Evolutionary conservation across 2,113 vertebrate genomes (phyloP), one percentile per base, ranked within the genome.

Genomic region (Ictidomys tridecemlineatus): DNA sequence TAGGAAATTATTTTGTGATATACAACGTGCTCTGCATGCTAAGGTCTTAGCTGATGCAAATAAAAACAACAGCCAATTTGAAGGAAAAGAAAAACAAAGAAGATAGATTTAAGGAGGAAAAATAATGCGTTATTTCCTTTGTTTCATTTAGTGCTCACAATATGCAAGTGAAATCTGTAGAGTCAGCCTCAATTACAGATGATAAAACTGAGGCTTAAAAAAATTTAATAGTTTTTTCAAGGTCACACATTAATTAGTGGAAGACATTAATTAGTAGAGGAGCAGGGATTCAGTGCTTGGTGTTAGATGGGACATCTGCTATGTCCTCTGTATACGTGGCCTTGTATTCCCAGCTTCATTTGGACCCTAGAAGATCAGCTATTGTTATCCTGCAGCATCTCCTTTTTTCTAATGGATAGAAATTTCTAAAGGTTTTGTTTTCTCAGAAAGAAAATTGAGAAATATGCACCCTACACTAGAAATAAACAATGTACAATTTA

Each of bases 61-160:
- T 73, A 69, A 84, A 91, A 86, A 48, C 14, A 61, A 37, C 39
- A 91, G 5, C 18, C 16, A 56, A 61, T 63, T 72, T 89, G 56
- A 97, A 88, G 42, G 24, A 74, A 77, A 92, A n/a, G n/a, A n/a
- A 92, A 63, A 51, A 86, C 7, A 86, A 90, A 86, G 22, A 85
- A 17, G 12, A 34, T 74, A 58, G 10, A 72, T 72, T 86, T 88
- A 86, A 74, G 28, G 22, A 84, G 56, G 26, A 70, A 94, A 91
- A 88, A 63, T 28, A 53, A 73, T 56, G 2, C 5, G 11, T 65
- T 67, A 6, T 17, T 93, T 61, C 70, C 34, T 67, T 85, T 69
- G 72, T 69, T 77, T 72, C 1, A 93, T 51, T 72, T 67, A 48
- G n/a, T 88, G 18, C 2, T 95, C 16, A 78, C 17, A 93, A n/a